Percentiles rank a stretch among this genome's conserved stretches.
Evolutionary conservation across 2,113 vertebrate species (phyloP).

Genomic region (Sakesphorus luctuosus): DNA sequence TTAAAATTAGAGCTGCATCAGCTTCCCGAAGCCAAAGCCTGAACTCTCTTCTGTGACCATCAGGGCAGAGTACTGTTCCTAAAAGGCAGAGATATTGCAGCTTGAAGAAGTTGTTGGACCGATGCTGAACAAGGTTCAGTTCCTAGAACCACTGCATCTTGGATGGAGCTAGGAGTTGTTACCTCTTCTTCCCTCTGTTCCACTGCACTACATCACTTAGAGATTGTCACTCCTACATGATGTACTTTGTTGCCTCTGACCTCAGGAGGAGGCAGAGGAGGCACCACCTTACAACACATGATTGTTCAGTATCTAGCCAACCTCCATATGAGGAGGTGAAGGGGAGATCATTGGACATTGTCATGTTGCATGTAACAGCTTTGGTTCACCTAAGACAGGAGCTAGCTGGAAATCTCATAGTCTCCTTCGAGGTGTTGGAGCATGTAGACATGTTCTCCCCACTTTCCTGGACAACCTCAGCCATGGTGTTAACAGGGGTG

Average conservation of each 20-base stretch:
- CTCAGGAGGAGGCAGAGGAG: background rate
- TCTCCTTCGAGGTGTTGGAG: background rate
- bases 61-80: background rate
- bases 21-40: background rate
- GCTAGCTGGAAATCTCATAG: background rate
- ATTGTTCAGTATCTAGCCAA: background rate
- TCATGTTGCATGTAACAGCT: background rate
- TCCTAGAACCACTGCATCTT: background rate
- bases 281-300: fast-evolving
- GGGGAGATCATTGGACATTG: background rate
- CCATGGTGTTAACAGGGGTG: background rate
- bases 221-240: background rate
- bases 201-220: background rate
- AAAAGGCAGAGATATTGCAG: background rate
- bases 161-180: background rate
- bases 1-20: background rate
- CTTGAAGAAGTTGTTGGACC: background rate
- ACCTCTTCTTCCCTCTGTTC: background rate
- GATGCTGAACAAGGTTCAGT: background rate
- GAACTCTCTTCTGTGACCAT: background rate
- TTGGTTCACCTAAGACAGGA: background rate
- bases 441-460: background rate
- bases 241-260: background rate
- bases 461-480: background rate
- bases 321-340: background rate